Conservation (phyloP, 30 jellyfish, hydroid and myxozoan genomes). For the Aurelia coerulea region DNA sequence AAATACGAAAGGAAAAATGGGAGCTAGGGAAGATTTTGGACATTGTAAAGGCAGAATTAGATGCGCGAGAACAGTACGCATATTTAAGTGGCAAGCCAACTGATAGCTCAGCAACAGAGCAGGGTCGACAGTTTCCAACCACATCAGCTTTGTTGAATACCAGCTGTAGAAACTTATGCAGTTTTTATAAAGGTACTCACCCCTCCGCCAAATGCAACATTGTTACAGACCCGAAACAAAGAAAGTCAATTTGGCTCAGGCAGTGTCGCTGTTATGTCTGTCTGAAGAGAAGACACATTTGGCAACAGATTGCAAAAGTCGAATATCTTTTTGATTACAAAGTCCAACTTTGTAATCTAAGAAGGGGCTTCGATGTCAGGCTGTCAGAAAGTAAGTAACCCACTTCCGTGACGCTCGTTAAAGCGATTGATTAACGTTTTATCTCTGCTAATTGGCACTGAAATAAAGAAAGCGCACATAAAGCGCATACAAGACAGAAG, state of each 20-base stretch:
- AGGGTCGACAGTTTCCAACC: slow-evolving; percentile 14
- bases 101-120: not conserved
- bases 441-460: too few species aligned
- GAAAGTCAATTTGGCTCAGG: not conserved
- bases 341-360: too few species aligned
- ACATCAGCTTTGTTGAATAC: slow-evolving; percentile 27
- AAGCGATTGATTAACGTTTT: too few species aligned
- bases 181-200: slow-evolving; percentile 29
- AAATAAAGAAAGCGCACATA: too few species aligned
- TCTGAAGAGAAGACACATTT: too few species aligned
- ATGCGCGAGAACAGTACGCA: slow-evolving; percentile 43
- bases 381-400: too few species aligned
- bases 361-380: too few species aligned
- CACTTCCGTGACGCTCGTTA: too few species aligned
- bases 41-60: slow-evolving; percentile 20
- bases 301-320: too few species aligned
- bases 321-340: too few species aligned
- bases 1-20: slow-evolving; percentile 30
- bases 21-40: slow-evolving; percentile 27
- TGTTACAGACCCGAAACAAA: not conserved
- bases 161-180: slow-evolving; percentile 2
- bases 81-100: slow-evolving; percentile 7
- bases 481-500: too few species aligned
- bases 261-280: too few species aligned
- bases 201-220: slow-evolving; percentile 24